A percentile compares a stretch with the other conserved stretches of the same genome.
These are phyloP conservation scores for Hypocryptadius cinnamomeus DNA, from an alignment of 2,113 vertebrate genomes.

Conservation along the genomic window DNA sequence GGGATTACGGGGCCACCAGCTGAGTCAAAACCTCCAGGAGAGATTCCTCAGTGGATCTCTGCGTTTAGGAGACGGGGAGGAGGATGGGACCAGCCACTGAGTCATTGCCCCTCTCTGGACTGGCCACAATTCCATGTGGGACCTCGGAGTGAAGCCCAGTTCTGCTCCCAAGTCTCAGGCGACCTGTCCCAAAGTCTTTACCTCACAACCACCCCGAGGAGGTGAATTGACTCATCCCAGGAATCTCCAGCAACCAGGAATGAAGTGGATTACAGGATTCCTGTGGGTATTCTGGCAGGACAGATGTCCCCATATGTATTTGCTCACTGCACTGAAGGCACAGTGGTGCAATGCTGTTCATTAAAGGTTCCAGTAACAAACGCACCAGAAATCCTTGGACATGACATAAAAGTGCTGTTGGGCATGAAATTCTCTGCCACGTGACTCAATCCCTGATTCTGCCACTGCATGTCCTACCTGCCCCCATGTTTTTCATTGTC, in stretches of 20 bases:
- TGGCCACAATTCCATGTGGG: not conserved
- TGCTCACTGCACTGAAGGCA: not conserved
- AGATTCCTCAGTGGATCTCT: not conserved
- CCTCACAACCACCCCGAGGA: not conserved
- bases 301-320: not conserved
- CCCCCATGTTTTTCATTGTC: not conserved
- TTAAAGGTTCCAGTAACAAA: not conserved
- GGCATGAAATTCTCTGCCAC: not conserved
- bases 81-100: not conserved
- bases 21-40: not conserved
- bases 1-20: not conserved
- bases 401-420: not conserved
- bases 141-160: not conserved
- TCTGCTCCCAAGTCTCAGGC: not conserved
- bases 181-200: not conserved
- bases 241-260: not conserved
- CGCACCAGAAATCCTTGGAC: not conserved
- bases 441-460: not conserved
- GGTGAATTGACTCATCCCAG: not conserved
- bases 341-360: not conserved
- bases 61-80: not conserved
- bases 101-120: not conserved
- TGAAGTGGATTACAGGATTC: slow-evolving; percentile 8
- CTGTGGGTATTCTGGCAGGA: not conserved
- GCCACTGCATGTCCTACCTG: not conserved